phyloP scores from a whole-genome alignment of 2,888 invertebrate species.

The Herminia tarsipennalis region DNA sequence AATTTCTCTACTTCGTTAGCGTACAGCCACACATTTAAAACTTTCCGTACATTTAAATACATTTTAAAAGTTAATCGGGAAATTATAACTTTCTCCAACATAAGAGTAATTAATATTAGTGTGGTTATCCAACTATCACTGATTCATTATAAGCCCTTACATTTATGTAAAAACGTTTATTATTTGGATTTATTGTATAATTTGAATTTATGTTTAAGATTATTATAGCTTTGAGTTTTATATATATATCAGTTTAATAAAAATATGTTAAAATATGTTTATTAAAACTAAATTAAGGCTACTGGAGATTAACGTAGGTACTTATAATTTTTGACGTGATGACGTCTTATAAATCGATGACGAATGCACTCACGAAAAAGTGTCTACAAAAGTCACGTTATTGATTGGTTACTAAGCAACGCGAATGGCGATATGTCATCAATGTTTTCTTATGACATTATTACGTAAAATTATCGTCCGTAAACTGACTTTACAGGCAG shows the following conservation, averaged over 20 bases:
- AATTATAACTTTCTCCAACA: conserved; percentile 24
- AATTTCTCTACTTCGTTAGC: neutral
- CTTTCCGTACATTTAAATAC: neutral
- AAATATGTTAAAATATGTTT: neutral
- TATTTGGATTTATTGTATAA: conserved; percentile 12
- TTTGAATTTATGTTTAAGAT: conserved; percentile 12
- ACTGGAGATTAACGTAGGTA: too few relatives aligned
- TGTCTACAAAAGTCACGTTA: too few relatives aligned
- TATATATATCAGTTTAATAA: neutral
- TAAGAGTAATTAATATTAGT: conserved; percentile 26
- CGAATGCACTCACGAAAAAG: too few relatives aligned
- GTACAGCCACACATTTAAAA: neutral
- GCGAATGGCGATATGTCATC: too few relatives aligned
- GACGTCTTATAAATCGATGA: too few relatives aligned
- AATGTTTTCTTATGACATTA: too few relatives aligned
- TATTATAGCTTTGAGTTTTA: neutral
- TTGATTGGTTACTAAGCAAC: too few relatives aligned
- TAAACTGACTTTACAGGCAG: too few relatives aligned
- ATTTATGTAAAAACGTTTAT: too few relatives aligned
- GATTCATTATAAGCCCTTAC: conserved; percentile 26
- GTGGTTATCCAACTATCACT: conserved; percentile 21
- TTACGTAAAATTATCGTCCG: too few relatives aligned
- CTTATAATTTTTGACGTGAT: too few relatives aligned
- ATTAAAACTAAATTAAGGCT: neutral
- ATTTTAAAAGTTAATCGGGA: conserved; percentile 2